A percentile compares a stretch with the other conserved stretches of the same genome.
These are phyloP conservation scores for Diglossa cyanea DNA, from an alignment of 2,797 vertebrate species.

Conservation along the genomic window DNA sequence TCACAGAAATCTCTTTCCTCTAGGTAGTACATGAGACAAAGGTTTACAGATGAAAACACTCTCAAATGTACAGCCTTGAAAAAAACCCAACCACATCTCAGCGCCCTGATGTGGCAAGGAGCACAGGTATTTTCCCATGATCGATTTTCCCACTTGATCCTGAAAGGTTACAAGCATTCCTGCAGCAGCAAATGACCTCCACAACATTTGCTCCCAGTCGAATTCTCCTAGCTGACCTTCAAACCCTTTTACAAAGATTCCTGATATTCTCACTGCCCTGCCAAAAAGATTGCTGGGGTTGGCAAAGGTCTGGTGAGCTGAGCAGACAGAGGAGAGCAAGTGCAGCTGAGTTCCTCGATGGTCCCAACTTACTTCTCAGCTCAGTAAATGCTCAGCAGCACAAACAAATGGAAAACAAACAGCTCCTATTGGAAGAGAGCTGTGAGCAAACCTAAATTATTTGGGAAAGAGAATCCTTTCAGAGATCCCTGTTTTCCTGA, in stretches of 20 bases:
- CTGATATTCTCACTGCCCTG: neutral
- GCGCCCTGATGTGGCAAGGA: neutral
- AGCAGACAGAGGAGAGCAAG: neutral
- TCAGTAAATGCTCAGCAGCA: neutral
- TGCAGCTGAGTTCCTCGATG: neutral
- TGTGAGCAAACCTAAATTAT: neutral
- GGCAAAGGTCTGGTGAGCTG: neutral
- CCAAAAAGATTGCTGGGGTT: neutral
- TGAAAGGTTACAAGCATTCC: neutral
- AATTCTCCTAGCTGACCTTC: neutral
- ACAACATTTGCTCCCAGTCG: neutral
- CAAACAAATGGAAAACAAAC: slow-evolving; percentile 15
- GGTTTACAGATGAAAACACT: neutral
- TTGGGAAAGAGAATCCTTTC: neutral
- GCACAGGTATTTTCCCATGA: neutral
- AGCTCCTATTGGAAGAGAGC: neutral
- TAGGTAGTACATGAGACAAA: neutral
- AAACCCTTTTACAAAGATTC: slow-evolving; percentile 17
- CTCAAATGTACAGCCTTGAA: neutral
- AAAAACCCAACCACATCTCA: neutral
- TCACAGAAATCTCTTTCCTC: neutral
- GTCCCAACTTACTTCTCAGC: neutral
- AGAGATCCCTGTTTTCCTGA: neutral
- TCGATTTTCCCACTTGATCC: neutral
- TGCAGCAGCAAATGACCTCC: neutral